Evolutionary conservation across 2,113 vertebrate species (phyloP).

Genomic region (Antechinus flavipes): DNA sequence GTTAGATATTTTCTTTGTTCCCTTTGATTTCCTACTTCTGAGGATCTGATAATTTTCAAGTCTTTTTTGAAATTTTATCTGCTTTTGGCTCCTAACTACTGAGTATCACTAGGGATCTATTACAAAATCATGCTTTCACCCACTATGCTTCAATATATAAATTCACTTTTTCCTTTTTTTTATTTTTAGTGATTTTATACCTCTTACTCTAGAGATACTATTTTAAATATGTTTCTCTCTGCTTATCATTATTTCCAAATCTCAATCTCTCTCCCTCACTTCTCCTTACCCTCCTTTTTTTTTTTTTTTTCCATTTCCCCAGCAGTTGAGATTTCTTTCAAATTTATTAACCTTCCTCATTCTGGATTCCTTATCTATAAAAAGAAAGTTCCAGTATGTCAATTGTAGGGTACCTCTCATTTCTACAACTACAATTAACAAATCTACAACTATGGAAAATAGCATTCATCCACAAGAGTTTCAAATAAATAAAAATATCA

Average conservation of each 20-base stretch:
- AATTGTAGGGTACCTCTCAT: neutral
- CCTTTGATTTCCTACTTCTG: neutral
- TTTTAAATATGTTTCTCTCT: neutral
- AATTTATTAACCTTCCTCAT: neutral
- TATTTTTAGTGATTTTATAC: neutral
- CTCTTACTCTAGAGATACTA: neutral
- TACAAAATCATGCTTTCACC: neutral
- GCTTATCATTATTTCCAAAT: neutral
- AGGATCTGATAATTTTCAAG: neutral
- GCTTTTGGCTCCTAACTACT: neutral
- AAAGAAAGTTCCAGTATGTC: neutral
- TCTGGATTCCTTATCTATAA: neutral
- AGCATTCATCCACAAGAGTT: neutral
- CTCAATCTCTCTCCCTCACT: neutral
- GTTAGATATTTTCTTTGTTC: neutral
- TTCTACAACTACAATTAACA: neutral
- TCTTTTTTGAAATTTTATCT: neutral
- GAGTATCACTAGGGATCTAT: neutral
- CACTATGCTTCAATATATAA: neutral
- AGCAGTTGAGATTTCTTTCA: neutral
- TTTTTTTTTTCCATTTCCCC: too few relatives aligned
- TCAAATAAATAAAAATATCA: slow-evolving; percentile 19
- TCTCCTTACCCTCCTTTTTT: too few relatives aligned
- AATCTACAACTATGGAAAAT: neutral
- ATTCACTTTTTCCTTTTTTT: neutral